These are phyloP conservation scores for Varroa destructor DNA, from an alignment of 1,140 invertebrate genomes.

Conservation along the genomic window DNA sequence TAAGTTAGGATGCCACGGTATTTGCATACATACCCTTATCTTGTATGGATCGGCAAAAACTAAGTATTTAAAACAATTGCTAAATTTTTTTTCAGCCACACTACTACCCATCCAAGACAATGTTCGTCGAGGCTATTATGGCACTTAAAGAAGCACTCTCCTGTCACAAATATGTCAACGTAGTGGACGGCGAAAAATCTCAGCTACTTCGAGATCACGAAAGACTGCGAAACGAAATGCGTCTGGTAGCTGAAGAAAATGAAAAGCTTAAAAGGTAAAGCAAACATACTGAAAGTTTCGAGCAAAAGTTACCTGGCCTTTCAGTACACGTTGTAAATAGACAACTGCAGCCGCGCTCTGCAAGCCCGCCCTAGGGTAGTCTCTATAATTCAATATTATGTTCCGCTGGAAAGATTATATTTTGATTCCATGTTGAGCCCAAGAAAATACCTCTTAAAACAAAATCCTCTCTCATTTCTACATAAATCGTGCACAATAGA, in stretches of 20 bases:
- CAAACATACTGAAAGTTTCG: not conserved
- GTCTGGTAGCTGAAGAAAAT: not conserved
- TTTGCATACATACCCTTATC: no score
- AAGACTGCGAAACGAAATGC: constrained; percentile 13
- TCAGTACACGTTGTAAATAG: no score
- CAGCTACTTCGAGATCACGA: constrained; percentile 17
- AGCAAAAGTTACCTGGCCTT: not conserved
- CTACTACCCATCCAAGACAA: constrained; percentile 11
- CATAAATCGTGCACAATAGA: not conserved
- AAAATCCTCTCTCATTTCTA: not conserved
- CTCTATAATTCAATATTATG: no score
- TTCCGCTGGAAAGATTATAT: no score
- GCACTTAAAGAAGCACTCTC: not conserved
- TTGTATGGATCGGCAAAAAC: no score
- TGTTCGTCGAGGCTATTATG: constrained; percentile 3
- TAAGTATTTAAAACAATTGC: no score
- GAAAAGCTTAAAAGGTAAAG: constrained; percentile 5
- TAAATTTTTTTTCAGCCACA: not conserved
- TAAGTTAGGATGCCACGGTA: no score
- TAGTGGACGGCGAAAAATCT: not conserved
- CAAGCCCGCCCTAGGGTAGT: no score
- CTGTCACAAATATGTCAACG: constrained; percentile 4
- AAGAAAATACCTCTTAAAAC: not conserved
- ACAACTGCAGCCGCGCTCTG: no score
- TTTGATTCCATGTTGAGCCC: no score